Conservation (phyloP, 2,797 vertebrate genomes). For the Epinephelus malabaricus region DNA sequence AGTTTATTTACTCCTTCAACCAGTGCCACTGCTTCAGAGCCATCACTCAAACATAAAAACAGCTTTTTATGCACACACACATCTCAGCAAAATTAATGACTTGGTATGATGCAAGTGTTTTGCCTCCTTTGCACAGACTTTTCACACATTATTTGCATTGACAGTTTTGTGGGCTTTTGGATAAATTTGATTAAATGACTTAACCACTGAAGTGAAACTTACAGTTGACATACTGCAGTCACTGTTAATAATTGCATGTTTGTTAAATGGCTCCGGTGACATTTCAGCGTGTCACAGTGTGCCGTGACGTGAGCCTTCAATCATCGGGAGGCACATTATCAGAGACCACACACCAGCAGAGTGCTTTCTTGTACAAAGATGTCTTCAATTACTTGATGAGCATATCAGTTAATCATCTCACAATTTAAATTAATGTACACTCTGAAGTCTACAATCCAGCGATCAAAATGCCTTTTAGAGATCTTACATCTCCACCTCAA, state of each 20-base stretch:
- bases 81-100: slow-evolving; percentile 58
- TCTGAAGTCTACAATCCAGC: slow-evolving; percentile 11
- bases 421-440: slow-evolving; percentile 20
- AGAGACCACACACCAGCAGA: slow-evolving; percentile 37
- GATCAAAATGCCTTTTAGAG: slow-evolving; percentile 31
- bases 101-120: slow-evolving; percentile 66
- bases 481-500: slow-evolving; percentile 15
- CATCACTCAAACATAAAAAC: slow-evolving; percentile 60
- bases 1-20: slow-evolving; percentile 61
- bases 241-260: slow-evolving; percentile 65
- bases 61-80: slow-evolving; percentile 33
- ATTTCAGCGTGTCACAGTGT: slow-evolving; percentile 58
- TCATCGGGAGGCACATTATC: slow-evolving; percentile 48
- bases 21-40: slow-evolving; percentile 27
- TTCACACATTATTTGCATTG: slow-evolving; percentile 52
- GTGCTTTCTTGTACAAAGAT: slow-evolving; percentile 28
- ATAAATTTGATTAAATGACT: slow-evolving; percentile 63
- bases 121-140: slow-evolving; percentile 51
- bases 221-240: slow-evolving; percentile 56
- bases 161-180: slow-evolving; percentile 58
- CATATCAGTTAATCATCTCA: slow-evolving; percentile 46
- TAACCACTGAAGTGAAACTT: slow-evolving; percentile 50
- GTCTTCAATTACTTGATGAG: slow-evolving; percentile 27
- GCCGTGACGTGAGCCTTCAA: slow-evolving; percentile 41
- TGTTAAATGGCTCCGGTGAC: slow-evolving; percentile 63